These are phyloP conservation scores for Galeopterus variegatus DNA, from an alignment of 2,113 vertebrate genomes.

Conservation along the genomic window DNA sequence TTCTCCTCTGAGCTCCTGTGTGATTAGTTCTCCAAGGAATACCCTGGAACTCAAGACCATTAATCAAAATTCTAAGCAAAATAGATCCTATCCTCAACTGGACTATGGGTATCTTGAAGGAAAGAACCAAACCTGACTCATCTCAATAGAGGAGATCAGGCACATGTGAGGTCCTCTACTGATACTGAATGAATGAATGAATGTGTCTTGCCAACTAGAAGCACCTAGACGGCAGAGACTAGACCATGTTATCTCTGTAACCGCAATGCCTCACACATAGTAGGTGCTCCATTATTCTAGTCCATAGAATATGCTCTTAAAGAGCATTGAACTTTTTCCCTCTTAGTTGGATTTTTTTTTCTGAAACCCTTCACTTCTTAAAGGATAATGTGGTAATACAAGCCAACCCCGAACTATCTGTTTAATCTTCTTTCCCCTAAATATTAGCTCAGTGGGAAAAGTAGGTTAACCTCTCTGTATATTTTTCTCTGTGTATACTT, in stretches of 20 bases:
- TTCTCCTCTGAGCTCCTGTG: background rate
- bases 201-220: background rate
- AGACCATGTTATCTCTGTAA: background rate
- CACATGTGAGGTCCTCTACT: background rate
- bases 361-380: slow-evolving; percentile 44
- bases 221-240: background rate
- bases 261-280: background rate
- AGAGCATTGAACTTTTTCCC: slow-evolving; percentile 32
- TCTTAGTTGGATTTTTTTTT: background rate
- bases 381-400: slow-evolving; percentile 41
- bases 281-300: background rate
- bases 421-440: slow-evolving; percentile 68
- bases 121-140: background rate
- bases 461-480: background rate
- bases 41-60: background rate
- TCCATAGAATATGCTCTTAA: background rate
- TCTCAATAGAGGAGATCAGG: background rate
- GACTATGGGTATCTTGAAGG: too few species aligned
- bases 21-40: background rate
- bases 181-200: too few species aligned
- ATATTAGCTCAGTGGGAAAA: slow-evolving; percentile 62
- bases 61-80: background rate
- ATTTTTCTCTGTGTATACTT: slow-evolving; percentile 65
- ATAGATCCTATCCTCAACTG: background rate
- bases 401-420: slow-evolving; percentile 56